Base-by-base conservation (phyloP, 2,113 vertebrate species). In the Paramormyrops kingsleyae region DNA sequence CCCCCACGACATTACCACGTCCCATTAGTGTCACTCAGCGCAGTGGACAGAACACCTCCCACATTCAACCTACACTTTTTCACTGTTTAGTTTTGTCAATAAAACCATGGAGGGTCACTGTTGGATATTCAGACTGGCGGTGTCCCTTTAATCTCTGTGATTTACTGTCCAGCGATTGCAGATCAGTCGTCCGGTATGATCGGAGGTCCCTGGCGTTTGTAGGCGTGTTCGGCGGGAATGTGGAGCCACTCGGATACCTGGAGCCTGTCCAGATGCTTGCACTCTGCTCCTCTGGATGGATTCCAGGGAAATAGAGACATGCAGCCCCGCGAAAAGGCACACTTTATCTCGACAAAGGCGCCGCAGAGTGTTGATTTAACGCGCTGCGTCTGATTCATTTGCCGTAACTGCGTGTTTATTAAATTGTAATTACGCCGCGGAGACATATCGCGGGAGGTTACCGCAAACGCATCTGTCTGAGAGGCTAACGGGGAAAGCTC, bases 301-400 rank as follows among this genome's bases (percentile, higher is more conserved):
- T 50, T 87, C 89, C 84, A 90, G 84, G 24, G 89, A 85, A 53
- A 8, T 15, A 87, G 39, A 46, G 89, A 47, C 52, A 5, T 50
- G 21, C 46, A 85, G 47, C 66, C 62, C 15, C 27, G 7, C 27
- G 4, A 50, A 59, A 59, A 44, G 62, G 21, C 50, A 3, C 74
- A 59, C 27, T 59, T 84, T 31, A n/a, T 39, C 52, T 39, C n/a
- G 52, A 89, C 88, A 59, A 84, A 89, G 80, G 80, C 47, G 42
- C 77, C 3, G 24, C 39, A 39, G 35, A 46, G 17, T 47, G 47
- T 44, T 89, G 17, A 44, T 83, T 89, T 83, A 83, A 66, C 88
- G 5, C 21, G 17, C 70, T 12, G 0, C 21, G 5, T 12, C 88
- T 44, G 70, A 89, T 80, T 56, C 24, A 89, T 52, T 83, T 9